Evolutionary conservation across 2,888 invertebrate species (phyloP).

Genomic region (Phoenoteleia sp.): DNA sequence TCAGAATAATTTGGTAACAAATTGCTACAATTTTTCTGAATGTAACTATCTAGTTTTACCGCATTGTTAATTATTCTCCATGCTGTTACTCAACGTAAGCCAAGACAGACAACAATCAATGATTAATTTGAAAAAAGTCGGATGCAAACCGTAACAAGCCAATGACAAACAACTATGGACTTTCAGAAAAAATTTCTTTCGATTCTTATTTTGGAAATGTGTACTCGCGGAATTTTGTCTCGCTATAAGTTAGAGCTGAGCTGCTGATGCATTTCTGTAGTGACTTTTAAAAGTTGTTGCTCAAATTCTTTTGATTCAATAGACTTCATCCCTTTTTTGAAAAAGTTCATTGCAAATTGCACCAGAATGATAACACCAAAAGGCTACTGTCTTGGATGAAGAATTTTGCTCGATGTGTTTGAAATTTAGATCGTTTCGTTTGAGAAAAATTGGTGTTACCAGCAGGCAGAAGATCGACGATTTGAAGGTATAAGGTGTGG

Average conservation of each 20-base stretch:
- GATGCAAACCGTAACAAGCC: slow-evolving; percentile 80
- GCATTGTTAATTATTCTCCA: slow-evolving; percentile 78
- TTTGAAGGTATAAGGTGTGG: slow-evolving; percentile 62
- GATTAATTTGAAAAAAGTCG: slow-evolving; percentile 81
- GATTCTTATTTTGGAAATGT: background rate
- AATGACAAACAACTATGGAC: slow-evolving; percentile 73
- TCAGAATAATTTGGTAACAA: background rate
- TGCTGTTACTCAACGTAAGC: slow-evolving; percentile 85
- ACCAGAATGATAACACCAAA: slow-evolving; percentile 45
- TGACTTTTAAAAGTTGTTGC: background rate
- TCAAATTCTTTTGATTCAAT: background rate
- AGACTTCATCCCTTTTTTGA: slow-evolving; percentile 15
- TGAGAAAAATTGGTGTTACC: slow-evolving; percentile 45
- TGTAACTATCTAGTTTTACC: slow-evolving; percentile 30
- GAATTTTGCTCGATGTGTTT: background rate
- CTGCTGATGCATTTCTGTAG: slow-evolving; percentile 22
- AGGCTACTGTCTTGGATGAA: background rate
- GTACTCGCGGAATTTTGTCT: slow-evolving; percentile 4
- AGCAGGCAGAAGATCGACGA: slow-evolving; percentile 24
- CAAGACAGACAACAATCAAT: slow-evolving; percentile 82
- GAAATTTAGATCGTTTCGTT: background rate
- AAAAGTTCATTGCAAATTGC: slow-evolving; percentile 2
- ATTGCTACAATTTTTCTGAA: slow-evolving; percentile 3
- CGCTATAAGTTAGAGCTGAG: background rate
- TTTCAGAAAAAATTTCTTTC: background rate